Conservation (phyloP, 2,797 vertebrate species). For the Myripristis jacobus region DNA sequence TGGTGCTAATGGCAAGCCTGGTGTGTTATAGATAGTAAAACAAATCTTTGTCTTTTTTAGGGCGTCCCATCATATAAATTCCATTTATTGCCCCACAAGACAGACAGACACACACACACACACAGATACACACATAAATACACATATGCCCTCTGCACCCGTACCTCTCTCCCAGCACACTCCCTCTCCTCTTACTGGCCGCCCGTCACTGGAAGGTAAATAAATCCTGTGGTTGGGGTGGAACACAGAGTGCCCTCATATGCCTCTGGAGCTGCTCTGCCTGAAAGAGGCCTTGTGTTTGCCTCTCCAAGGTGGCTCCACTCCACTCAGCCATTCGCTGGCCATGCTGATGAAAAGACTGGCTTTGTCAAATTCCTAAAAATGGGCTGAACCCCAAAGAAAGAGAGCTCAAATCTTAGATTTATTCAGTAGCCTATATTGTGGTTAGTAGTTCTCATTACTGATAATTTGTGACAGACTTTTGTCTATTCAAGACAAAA, state of each 20-base stretch:
- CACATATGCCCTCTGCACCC: conserved; percentile 30
- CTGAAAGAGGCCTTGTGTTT: conserved; percentile 75
- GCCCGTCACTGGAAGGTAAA: conserved; percentile 71
- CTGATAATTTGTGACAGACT: neutral
- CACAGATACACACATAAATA: conserved; percentile 15
- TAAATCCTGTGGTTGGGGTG: conserved; percentile 72
- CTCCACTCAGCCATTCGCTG: conserved; percentile 37
- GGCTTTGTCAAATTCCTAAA: conserved; percentile 30
- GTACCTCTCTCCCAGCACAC: conserved; percentile 49
- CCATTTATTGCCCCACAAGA: neutral
- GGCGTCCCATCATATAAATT: neutral
- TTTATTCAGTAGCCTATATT: neutral
- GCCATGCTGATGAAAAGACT: conserved; percentile 18
- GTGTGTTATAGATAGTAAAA: too few species aligned
- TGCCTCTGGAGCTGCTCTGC: conserved; percentile 53
- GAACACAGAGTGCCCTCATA: conserved; percentile 77
- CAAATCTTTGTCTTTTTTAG: conserved; percentile 41
- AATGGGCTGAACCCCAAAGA: conserved; percentile 4
- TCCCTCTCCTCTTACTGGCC: conserved; percentile 59
- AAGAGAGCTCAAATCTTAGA: neutral
- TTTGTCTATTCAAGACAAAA: too few species aligned
- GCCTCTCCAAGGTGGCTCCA: conserved; percentile 46
- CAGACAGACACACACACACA: too few species aligned
- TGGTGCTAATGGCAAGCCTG: neutral
- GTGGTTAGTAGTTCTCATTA: too few species aligned